A percentile compares a stretch with the other conserved stretches of the same genome.
These are phyloP conservation scores for Sinonovacula constricta DNA, from an alignment of 1,140 invertebrate genomes.

Conservation along the genomic window DNA sequence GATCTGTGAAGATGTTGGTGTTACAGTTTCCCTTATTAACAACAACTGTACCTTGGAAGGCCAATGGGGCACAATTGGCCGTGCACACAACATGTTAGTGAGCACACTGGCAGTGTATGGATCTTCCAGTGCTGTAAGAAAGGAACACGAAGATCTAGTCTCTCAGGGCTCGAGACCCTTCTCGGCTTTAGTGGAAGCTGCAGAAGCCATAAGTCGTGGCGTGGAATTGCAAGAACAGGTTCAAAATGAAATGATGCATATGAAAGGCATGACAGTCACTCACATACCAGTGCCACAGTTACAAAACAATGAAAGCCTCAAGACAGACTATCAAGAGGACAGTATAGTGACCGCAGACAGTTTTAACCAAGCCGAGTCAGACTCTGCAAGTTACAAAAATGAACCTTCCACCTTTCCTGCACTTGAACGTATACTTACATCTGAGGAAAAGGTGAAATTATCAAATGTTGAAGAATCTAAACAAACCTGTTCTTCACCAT, in stretches of 20 bases:
- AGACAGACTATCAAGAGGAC: no score
- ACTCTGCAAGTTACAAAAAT: no score
- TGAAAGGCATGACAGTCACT: slow-evolving; percentile 3
- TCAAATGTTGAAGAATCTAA: no score
- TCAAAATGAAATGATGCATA: slow-evolving; percentile 23
- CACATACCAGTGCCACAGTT: no score
- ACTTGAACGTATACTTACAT: no score
- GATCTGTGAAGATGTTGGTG: slow-evolving; percentile 28
- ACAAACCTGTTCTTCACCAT: no score
- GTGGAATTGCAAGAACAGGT: slow-evolving; percentile 36
- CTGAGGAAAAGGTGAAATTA: no score
- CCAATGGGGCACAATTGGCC: slow-evolving; percentile 10
- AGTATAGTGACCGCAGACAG: no score
- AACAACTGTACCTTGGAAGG: slow-evolving; percentile 16
- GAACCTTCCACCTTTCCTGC: no score
- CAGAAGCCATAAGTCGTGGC: slow-evolving; percentile 41
- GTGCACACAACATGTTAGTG: slow-evolving; percentile 28
- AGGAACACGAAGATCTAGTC: not conserved
- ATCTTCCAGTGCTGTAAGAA: not conserved
- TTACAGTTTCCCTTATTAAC: slow-evolving; percentile 21
- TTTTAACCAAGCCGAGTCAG: no score
- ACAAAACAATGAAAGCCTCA: no score
- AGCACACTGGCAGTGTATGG: slow-evolving; percentile 37
- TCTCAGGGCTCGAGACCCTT: slow-evolving; percentile 29
- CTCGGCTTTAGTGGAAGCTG: slow-evolving; percentile 47